These are phyloP conservation scores for Cheilosia scutellata DNA, from an alignment of 2,888 invertebrate species.

Conservation along the genomic window DNA sequence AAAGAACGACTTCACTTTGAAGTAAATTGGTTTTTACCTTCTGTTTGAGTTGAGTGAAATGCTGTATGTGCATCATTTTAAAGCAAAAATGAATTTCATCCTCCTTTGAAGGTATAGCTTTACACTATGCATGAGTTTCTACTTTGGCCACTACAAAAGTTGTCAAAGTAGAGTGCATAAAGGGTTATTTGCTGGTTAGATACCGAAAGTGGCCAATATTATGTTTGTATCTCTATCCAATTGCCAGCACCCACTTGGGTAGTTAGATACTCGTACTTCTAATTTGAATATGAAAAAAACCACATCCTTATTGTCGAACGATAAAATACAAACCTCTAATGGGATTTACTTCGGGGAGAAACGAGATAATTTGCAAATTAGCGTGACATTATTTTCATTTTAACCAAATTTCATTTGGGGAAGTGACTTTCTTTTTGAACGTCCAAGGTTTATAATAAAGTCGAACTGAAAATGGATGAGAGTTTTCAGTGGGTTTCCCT, in stretches of 20 bases:
- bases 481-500: constrained; percentile 36
- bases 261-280: background rate
- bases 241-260: too few relatives aligned
- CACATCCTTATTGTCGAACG: background rate
- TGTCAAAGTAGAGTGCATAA: background rate
- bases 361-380: constrained; percentile 48
- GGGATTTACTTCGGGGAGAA: constrained; percentile 18
- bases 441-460: constrained; percentile 6
- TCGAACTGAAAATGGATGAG: constrained; percentile 17
- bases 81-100: background rate
- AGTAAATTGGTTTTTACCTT: background rate
- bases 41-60: background rate
- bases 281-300: constrained; percentile 6
- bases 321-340: constrained; percentile 12
- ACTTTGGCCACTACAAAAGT: background rate
- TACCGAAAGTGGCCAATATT: too few relatives aligned
- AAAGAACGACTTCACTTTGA: background rate
- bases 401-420: constrained; percentile 47
- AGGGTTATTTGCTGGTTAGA: too few relatives aligned
- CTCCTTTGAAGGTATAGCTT: background rate
- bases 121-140: background rate
- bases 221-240: too few relatives aligned
- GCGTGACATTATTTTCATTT: constrained; percentile 45
- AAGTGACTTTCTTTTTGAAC: constrained; percentile 32
- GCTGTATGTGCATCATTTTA: background rate